These are phyloP conservation scores for Zoanthus sociatus DNA, from an alignment of 92 coral and sea anemone species.

Conservation along the genomic window DNA sequence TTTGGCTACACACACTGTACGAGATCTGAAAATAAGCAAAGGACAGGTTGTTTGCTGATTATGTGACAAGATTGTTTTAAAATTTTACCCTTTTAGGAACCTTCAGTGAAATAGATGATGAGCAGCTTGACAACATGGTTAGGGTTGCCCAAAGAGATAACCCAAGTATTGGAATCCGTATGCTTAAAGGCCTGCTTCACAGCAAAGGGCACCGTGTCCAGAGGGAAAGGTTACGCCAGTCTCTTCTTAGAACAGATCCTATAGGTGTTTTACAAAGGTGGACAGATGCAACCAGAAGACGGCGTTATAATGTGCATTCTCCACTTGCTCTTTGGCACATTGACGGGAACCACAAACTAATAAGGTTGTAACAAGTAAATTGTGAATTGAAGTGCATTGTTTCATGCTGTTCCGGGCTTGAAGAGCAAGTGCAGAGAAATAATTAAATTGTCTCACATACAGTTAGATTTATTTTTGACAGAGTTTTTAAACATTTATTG, in stretches of 20 bases:
- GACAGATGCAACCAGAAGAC: too few relatives aligned
- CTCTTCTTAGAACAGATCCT: not conserved
- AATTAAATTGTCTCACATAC: not conserved
- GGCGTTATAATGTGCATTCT: too few relatives aligned
- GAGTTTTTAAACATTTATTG: not conserved
- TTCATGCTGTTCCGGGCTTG: slow-evolving; percentile 7
- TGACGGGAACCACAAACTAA: not conserved
- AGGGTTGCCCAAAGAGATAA: slow-evolving; percentile 26
- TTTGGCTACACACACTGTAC: not conserved
- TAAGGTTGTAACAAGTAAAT: slow-evolving; percentile 7
- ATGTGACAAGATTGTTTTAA: not conserved
- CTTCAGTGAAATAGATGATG: slow-evolving; percentile 29
- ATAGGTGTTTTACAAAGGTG: too few relatives aligned
- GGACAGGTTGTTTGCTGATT: not conserved
- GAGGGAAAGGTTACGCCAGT: not conserved
- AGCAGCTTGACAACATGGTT: slow-evolving; percentile 40
- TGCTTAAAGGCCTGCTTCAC: slow-evolving; percentile 42
- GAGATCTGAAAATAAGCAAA: not conserved
- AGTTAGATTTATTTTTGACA: not conserved
- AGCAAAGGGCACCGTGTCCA: slow-evolving; percentile 33
- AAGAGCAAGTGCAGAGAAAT: slow-evolving; percentile 13
- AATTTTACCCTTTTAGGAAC: slow-evolving; percentile 3
- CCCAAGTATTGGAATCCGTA: slow-evolving; percentile 41
- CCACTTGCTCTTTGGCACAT: too few relatives aligned
- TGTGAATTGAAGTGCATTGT: slow-evolving; percentile 23